Evolutionary conservation across 2,888 invertebrate genomes (phyloP), one percentile per base, ranked within the genome.

Genomic region (Byasa hedistus): DNA sequence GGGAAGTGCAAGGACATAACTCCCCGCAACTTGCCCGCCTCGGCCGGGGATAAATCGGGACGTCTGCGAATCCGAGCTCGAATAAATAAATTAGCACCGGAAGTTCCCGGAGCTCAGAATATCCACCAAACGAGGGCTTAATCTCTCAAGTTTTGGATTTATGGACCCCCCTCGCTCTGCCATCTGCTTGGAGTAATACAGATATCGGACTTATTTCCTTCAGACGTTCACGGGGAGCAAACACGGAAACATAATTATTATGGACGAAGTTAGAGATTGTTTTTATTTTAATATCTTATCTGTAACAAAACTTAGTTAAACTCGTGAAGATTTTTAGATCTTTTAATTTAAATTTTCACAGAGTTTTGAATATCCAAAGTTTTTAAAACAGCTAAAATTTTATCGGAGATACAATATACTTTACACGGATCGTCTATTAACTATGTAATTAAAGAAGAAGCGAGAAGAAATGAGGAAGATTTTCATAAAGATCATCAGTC

Each of bases 121-220:
- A 69, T 69, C 66, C 72, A 59, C 70, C 72, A 71, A 72, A 70
- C 71, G 72, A 72, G 70, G 69, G 72, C 72, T 75, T 80, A 79
- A 80, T 78, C 75, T 73, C 71, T 61, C 71, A 80, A 80, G 75
- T 80, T 79, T 66, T 56, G 67, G 72, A 80, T 79, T 79, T 80
- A 79, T 76, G 71, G 70, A 68, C 61, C 60, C 61, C 63, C 58
- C 54, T 32, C 7, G 10, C 32, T 10, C 32, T 10, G 1, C 1
- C 32, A 10, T 32, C 32, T 10, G 48, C 48, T 56, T 56, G 55
- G 36, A 48, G 48, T 59, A 66, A 58, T 58, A 55, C 44, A 48
- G 63, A 63, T 66, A 63, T 63, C 59, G 52, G 62, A 58, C 24
- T 66, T 58, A 27, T 51, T 57, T 32, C 32, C 24, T 39, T 59